Evolutionary conservation across 2,888 invertebrate genomes (phyloP).

Genomic region (Sarcophaga rosellei): DNA sequence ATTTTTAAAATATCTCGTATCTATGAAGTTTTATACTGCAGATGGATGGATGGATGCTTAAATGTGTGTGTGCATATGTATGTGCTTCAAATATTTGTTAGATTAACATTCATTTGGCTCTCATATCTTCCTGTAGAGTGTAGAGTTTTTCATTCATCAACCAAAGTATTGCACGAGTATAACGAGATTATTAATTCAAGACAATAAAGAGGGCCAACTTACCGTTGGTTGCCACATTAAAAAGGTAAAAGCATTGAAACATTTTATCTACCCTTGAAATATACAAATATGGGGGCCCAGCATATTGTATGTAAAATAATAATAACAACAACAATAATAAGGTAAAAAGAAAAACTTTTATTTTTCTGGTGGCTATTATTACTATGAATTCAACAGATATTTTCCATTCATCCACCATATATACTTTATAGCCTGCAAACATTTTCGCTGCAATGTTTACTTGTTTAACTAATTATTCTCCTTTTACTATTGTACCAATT

Average conservation of each 20-base stretch:
- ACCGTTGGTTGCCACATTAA: neutral
- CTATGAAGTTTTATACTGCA: neutral
- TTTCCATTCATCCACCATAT: neutral
- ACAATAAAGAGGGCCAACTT: slow-evolving; percentile 38
- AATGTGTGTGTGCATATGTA: neutral
- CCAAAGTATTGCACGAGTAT: slow-evolving; percentile 2
- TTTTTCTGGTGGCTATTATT: slow-evolving; percentile 27
- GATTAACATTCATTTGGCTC: slow-evolving; percentile 29
- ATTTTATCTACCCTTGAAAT: neutral
- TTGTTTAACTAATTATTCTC: too few relatives aligned
- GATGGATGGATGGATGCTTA: neutral
- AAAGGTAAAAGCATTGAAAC: slow-evolving; percentile 14
- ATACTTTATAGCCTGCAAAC: too few relatives aligned
- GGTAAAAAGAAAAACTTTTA: slow-evolving; percentile 34
- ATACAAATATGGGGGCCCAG: neutral
- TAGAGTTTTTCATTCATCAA: neutral
- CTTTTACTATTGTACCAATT: too few relatives aligned
- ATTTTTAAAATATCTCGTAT: neutral
- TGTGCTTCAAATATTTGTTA: slow-evolving; percentile 42
- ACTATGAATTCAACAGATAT: neutral
- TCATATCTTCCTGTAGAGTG: neutral
- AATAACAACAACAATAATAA: neutral
- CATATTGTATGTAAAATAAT: slow-evolving; percentile 27
- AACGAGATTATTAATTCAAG: slow-evolving; percentile 34
- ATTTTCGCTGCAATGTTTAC: too few relatives aligned